Conservation (phyloP, 2,113 vertebrate species). For the Oriolus oriolus region DNA sequence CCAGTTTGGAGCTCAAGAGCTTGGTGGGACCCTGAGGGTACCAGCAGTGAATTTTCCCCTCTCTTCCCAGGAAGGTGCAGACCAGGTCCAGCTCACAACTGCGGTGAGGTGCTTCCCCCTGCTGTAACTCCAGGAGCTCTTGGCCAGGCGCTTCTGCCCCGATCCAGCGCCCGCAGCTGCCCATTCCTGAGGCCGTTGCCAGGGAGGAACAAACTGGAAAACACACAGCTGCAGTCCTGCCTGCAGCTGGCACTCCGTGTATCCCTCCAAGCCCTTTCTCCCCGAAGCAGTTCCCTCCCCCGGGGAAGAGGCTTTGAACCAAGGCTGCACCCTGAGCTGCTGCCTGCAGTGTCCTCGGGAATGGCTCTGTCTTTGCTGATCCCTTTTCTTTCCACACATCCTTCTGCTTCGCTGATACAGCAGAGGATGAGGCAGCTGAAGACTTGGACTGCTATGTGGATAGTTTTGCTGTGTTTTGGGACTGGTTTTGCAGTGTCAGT, state of each 20-base stretch:
- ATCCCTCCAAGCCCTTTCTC: neutral
- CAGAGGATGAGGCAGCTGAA: neutral
- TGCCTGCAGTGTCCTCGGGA: neutral
- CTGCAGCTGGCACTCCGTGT: neutral
- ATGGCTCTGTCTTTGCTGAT: neutral
- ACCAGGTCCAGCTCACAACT: neutral
- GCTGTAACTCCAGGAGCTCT: constrained; percentile 1
- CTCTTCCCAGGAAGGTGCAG: neutral
- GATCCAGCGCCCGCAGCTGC: neutral
- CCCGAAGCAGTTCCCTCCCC: neutral
- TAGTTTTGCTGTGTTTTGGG: neutral
- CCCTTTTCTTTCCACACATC: neutral
- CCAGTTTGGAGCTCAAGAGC: neutral
- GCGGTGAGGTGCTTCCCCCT: constrained; percentile 10
- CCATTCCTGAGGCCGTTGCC: neutral
- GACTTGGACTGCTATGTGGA: neutral
- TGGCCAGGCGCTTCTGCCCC: neutral
- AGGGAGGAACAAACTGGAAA: neutral
- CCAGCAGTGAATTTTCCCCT: neutral
- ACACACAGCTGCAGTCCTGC: neutral
- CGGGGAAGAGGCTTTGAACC: neutral
- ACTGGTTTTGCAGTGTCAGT: neutral
- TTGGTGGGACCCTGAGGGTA: rapidly evolving
- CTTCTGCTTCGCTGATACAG: neutral
- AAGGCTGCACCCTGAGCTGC: neutral